These are phyloP conservation scores for Elymnias hypermnestra DNA, from an alignment of 1,140 invertebrate species.

Conservation along the genomic window DNA sequence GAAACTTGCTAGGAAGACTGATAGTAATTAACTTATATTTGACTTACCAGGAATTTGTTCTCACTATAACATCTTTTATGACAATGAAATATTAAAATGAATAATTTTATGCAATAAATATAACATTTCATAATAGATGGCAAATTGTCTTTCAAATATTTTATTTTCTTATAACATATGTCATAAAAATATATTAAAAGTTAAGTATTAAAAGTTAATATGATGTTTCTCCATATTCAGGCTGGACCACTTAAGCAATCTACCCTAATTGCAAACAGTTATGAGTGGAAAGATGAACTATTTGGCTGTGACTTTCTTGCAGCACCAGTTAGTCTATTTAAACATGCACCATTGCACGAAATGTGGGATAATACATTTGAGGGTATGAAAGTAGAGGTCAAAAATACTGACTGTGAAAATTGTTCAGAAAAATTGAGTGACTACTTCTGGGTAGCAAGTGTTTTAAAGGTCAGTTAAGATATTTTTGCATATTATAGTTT, in stretches of 20 bases:
- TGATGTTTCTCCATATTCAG: slow-evolving; percentile 24
- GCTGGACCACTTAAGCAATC: slow-evolving; percentile 61
- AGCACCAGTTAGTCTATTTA: slow-evolving; percentile 92
- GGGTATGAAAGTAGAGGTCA: slow-evolving; percentile 97
- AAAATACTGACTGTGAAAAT: slow-evolving; percentile 92
- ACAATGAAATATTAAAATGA: too few relatives aligned
- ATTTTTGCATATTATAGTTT: too few relatives aligned
- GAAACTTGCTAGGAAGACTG: too few relatives aligned
- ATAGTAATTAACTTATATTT: too few relatives aligned
- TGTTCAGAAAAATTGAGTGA: slow-evolving; percentile 83
- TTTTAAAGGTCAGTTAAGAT: slow-evolving; percentile 82
- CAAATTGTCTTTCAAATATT: too few relatives aligned
- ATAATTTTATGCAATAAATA: too few relatives aligned
- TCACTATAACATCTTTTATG: too few relatives aligned
- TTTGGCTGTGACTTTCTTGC: slow-evolving; percentile 86
- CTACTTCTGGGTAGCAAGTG: slow-evolving; percentile 96
- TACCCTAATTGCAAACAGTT: slow-evolving; percentile 80
- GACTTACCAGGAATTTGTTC: too few relatives aligned
- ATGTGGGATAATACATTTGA: slow-evolving; percentile 95
- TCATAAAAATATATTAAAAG: too few relatives aligned
- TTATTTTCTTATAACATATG: too few relatives aligned
- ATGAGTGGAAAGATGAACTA: slow-evolving; percentile 89
- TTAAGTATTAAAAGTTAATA: too few relatives aligned
- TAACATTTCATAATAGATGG: too few relatives aligned
- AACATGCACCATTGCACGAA: slow-evolving; percentile 92